Conservation (phyloP, 2,888 invertebrate genomes). For the Scaptomyza caliginosa region DNA sequence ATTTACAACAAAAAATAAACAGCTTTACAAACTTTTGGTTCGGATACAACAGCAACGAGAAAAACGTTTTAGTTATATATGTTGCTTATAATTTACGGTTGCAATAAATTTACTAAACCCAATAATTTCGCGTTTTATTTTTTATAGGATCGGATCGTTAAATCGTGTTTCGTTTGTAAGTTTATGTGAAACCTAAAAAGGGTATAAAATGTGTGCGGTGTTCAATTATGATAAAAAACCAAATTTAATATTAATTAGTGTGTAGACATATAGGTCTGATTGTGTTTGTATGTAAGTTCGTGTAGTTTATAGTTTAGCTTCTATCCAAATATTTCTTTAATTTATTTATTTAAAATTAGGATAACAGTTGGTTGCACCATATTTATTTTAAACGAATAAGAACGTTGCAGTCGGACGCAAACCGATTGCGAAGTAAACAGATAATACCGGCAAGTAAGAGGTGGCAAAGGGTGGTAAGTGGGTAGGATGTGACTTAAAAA, state of each 20-base stretch:
- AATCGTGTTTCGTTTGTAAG: no score
- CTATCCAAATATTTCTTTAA: not conserved
- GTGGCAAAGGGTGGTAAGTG: not conserved
- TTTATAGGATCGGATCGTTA: no score
- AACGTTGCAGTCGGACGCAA: not conserved
- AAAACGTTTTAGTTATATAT: no score
- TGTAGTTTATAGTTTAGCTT: conserved; percentile 48
- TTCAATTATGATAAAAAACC: not conserved
- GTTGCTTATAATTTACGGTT: no score
- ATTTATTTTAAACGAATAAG: not conserved
- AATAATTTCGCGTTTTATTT: no score
- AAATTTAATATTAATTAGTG: conserved; percentile 1
- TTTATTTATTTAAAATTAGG: conserved; percentile 69
- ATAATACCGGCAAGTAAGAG: not conserved
- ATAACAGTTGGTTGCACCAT: conserved; percentile 63
- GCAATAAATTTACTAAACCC: no score
- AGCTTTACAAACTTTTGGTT: no score
- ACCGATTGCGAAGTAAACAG: not conserved
- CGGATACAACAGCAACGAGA: no score
- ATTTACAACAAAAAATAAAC: no score
- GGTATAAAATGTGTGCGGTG: no score
- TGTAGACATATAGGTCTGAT: conserved; percentile 12
- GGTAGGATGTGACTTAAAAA: no score
- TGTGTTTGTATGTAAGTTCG: not conserved
- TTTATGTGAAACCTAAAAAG: not conserved